Evolutionary conservation across 2,797 vertebrate species (phyloP).

Genomic region (Adelosebastes latens): DNA sequence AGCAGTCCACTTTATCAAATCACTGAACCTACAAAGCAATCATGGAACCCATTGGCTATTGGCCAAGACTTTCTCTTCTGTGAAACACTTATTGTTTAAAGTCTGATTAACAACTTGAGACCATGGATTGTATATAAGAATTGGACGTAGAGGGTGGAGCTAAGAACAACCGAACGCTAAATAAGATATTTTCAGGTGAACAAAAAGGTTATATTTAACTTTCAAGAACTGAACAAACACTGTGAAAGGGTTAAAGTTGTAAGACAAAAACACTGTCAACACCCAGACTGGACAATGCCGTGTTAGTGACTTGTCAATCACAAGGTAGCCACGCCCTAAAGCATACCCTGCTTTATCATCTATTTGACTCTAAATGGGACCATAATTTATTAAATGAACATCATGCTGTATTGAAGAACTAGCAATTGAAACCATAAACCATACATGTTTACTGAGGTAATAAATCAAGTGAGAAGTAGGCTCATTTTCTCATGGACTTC

Average conservation of each 20-base stretch:
- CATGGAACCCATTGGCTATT: background rate
- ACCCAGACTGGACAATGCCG: too few relatives aligned
- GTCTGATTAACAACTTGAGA: background rate
- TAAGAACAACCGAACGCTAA: too few relatives aligned
- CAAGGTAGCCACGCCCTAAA: background rate
- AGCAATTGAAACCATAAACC: background rate
- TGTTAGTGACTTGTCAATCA: too few relatives aligned
- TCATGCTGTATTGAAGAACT: background rate
- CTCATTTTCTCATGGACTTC: background rate
- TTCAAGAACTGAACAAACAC: too few relatives aligned
- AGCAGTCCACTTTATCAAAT: background rate
- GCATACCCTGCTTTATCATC: background rate
- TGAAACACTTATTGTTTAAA: background rate
- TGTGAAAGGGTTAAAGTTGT: too few relatives aligned
- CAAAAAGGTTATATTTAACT: too few relatives aligned
- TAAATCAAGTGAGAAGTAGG: background rate
- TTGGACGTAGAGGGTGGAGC: too few relatives aligned
- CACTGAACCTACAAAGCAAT: background rate
- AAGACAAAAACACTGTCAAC: too few relatives aligned
- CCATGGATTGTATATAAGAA: background rate
- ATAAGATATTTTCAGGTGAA: too few relatives aligned
- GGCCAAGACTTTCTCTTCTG: background rate
- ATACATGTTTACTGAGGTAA: background rate
- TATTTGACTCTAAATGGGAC: background rate
- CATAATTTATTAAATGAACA: background rate